These are phyloP conservation scores for Momotus momota DNA, from an alignment of 2,797 vertebrate species.

Conservation along the genomic window DNA sequence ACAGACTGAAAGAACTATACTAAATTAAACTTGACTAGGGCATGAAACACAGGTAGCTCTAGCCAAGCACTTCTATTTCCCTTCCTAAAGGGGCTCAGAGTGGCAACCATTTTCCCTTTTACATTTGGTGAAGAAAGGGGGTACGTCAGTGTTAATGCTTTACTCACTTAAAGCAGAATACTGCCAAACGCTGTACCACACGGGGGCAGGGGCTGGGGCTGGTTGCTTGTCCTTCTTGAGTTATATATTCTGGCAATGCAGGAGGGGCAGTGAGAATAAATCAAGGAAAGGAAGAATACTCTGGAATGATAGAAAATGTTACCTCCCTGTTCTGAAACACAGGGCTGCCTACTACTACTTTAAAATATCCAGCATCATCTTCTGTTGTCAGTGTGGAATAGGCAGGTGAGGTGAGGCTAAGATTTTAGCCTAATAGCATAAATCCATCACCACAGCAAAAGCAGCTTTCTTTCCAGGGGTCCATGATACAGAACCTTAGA, in stretches of 20 bases:
- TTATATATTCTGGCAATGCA: background rate
- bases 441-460: background rate
- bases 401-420: background rate
- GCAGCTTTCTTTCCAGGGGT: background rate
- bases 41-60: background rate
- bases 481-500: background rate
- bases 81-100: background rate
- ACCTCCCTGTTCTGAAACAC: background rate
- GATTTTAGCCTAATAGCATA: background rate
- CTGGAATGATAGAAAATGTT: background rate
- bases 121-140: background rate
- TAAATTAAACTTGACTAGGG: background rate
- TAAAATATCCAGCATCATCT: background rate
- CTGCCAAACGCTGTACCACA: accelerated
- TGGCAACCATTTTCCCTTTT: background rate
- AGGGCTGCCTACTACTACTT: background rate
- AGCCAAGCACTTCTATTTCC: background rate
- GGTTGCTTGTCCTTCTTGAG: background rate
- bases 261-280: background rate
- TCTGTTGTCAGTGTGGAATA: background rate
- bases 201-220: background rate
- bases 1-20: background rate
- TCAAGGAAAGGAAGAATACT: background rate
- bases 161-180: background rate
- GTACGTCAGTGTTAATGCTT: background rate